Evolutionary conservation across 1,140 invertebrate species (phyloP).

Genomic region (Cydia strobilella): DNA sequence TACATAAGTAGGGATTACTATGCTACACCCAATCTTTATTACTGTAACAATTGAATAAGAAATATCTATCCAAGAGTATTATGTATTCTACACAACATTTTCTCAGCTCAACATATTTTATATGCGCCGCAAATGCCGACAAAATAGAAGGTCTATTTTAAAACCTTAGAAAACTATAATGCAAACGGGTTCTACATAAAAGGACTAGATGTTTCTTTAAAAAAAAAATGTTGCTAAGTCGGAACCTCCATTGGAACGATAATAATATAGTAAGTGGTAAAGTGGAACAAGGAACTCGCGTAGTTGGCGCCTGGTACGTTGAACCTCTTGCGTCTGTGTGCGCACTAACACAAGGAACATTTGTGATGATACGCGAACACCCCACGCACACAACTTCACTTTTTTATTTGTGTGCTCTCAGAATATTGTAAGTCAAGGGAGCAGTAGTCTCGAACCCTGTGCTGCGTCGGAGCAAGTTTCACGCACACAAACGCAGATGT

Average conservation of each 20-base stretch:
- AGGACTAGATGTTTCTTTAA: slow-evolving; percentile 42
- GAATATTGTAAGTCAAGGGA: slow-evolving; percentile 18
- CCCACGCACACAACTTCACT: slow-evolving; percentile 40
- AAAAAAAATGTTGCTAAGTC: slow-evolving; percentile 53
- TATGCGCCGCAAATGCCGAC: neutral
- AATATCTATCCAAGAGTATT: neutral
- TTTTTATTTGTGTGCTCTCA: neutral
- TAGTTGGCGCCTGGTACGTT: slow-evolving; percentile 75
- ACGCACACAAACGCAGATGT: slow-evolving; percentile 30
- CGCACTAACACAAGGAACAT: slow-evolving; percentile 43
- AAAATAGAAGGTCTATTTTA: neutral
- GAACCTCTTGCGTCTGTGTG: slow-evolving; percentile 58
- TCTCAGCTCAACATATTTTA: neutral
- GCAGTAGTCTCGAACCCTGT: slow-evolving; percentile 13
- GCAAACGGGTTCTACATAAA: slow-evolving; percentile 32
- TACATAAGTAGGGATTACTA: too few relatives aligned
- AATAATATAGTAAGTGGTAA: slow-evolving; percentile 76
- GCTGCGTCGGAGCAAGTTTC: slow-evolving; percentile 31
- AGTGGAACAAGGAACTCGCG: slow-evolving; percentile 79
- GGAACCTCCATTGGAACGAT: slow-evolving; percentile 70
- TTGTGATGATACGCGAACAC: slow-evolving; percentile 39
- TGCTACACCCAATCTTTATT: too few relatives aligned
- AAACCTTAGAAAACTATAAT: slow-evolving; percentile 1
- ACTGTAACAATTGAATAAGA: neutral
- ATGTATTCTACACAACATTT: neutral